A percentile compares a stretch with the other conserved stretches of the same genome.
These are phyloP conservation scores for Cromileptes altivelis DNA, from an alignment of 2,113 vertebrate species.

Conservation along the genomic window DNA sequence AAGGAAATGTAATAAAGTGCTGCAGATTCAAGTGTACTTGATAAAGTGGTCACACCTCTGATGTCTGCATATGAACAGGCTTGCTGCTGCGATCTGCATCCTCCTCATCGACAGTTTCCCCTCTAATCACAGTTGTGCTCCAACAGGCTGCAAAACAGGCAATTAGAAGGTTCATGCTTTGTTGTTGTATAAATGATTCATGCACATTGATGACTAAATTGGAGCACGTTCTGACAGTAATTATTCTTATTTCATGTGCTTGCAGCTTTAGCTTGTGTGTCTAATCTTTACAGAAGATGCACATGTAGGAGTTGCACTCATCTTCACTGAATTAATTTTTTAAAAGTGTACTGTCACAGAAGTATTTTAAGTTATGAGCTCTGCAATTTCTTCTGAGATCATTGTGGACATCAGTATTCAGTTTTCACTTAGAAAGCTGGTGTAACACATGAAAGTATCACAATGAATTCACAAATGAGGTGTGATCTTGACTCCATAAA, in stretches of 20 bases:
- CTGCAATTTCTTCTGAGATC: neutral
- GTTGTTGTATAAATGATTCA: neutral
- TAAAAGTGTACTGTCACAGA: too few species aligned
- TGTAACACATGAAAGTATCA: neutral
- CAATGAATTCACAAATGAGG: neutral
- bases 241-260: neutral
- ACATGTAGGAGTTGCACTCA: too few species aligned
- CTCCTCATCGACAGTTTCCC: neutral
- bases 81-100: neutral
- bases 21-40: neutral
- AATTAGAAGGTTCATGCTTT: conserved; percentile 5
- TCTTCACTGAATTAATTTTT: too few species aligned
- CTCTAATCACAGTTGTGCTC: neutral
- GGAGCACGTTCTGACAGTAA: neutral
- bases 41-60: neutral
- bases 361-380: neutral
- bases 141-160: neutral
- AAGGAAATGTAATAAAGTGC: neutral
- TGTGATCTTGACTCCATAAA: neutral
- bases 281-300: neutral
- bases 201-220: neutral
- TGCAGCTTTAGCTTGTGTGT: neutral
- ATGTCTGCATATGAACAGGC: neutral
- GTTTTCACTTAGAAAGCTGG: neutral
- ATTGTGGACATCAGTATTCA: neutral